These are phyloP conservation scores for Apteryx mantelli DNA, from an alignment of 2,113 vertebrate genomes.

Conservation along the genomic window DNA sequence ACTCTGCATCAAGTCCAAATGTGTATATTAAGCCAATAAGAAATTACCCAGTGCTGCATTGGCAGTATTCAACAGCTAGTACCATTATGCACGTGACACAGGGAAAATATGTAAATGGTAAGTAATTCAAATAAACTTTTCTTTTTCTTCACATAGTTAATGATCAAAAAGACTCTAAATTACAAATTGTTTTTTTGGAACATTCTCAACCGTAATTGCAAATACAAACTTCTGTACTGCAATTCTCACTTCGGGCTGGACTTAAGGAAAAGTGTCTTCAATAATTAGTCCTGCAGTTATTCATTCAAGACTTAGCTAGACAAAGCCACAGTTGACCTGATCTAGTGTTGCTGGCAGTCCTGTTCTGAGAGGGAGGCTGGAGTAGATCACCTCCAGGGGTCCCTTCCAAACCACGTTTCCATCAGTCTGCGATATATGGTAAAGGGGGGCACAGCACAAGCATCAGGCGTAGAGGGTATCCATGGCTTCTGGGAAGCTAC, in stretches of 20 bases:
- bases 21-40: neutral
- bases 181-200: neutral
- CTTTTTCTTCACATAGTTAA: neutral
- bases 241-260: fast-evolving
- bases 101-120: neutral
- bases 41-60: neutral
- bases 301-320: neutral
- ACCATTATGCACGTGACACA: neutral
- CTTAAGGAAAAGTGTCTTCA: neutral
- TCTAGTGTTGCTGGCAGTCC: neutral
- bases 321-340: neutral
- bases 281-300: neutral
- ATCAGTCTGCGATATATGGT: neutral
- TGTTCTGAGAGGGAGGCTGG: neutral
- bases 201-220: neutral
- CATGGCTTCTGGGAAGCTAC: neutral
- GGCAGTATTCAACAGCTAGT: neutral
- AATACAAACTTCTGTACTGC: neutral
- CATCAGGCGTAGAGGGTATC: neutral
- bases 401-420: neutral
- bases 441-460: neutral
- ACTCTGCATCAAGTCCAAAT: neutral
- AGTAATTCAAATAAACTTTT: neutral
- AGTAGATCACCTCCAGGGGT: neutral
- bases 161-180: neutral